Evolutionary conservation across 2,113 vertebrate species (phyloP), one percentile per base, ranked within the genome.

Genomic region (Hyla sarda): DNA sequence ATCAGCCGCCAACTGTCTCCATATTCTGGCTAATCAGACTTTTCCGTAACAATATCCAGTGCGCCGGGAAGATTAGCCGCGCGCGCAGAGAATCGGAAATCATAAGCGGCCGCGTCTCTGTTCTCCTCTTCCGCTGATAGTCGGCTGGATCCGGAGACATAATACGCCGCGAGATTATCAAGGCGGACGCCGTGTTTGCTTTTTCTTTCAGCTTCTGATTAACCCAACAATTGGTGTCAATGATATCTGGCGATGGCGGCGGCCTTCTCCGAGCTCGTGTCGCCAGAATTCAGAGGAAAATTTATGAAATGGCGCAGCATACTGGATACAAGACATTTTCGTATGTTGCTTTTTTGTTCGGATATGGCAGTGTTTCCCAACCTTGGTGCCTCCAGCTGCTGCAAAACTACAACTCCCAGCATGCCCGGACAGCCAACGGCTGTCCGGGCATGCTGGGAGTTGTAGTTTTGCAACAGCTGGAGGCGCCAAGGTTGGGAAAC

Each of bases 1-100:
- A 86, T 86, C 84, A 80, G 84, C 11, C 25, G 65, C 76, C 79
- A 76, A 81, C 84, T 72, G 84, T 72, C 84, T 86, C 84, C 75
- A 77, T 52, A 41, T 34, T 54, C 14, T 10, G 23, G 47, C 11
- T 34, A 45, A 83, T 65, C 83, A 52, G 28, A 21, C 47, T 52
- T 54, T 4, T 60, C 9, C 72, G 84, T 80, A 79, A 80, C 34
- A 72, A 52, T 23, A 86, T 86, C 62, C 76, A 81, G 60, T 50
- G 47, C 21, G 34, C 23, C 48, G 14, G 5, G 8, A 12, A 56
- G 84, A 86, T 86, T 80, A 86, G 75, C 74, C 41, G n/a, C n/a
- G n/a, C n/a, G n/a, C n/a, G n/a, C n/a, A n/a, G 48, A 62, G 37
- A 85, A 77, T 34, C 47, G 65, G 65, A 80, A 72, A 67, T 54